Base-by-base conservation (phyloP, 2,888 invertebrate genomes). In the Microctonus brassicae region DNA sequence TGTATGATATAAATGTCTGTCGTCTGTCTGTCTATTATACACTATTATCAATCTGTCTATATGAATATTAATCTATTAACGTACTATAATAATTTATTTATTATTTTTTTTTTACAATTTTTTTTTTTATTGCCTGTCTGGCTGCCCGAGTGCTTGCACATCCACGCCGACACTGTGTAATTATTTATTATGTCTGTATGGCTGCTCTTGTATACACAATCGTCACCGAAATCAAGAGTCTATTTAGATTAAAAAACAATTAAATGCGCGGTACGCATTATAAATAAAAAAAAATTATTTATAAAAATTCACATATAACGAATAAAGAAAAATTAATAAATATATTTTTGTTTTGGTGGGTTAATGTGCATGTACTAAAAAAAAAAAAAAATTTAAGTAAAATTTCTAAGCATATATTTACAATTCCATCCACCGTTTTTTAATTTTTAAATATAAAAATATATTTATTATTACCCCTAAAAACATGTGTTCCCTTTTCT, bases 101-200 rank as follows among this genome's bases (percentile, higher is more conserved):
- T 17, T 69, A 61, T 33, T 20, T 36, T 64, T 52, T 47, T 36
- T 60, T 36, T 17, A n/a, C n/a, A 29, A 29, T n/a, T n/a, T 5
- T 5, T 53, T 39, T n/a, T 10, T 42, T 67, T 57, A 29, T 58
- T 71, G 71, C 71, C 70, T 71, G 71, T 71, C 70, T 71, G 71
- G 71, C 71, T 71, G 71, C 71, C 60, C 71, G 71, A 67, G 71
- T 62, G 71, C 71, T 71, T 71, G 71, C 71, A 66, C 71, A 66
- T 66, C 65, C 55, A 62, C 69, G 65, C 71, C 62, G 34, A 67
- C 71, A 67, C 71, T 62, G 65, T 65, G 34, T 47, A 65, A 53
- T n/a, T n/a, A n/a, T n/a, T n/a, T n/a, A n/a, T n/a, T 29, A 33
- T 52, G 47, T 53, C 53, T 65, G 65, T 55, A 65, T 65, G 65